Conservation (phyloP, 2,888 invertebrate species). For the Drosophila gaucha region DNA sequence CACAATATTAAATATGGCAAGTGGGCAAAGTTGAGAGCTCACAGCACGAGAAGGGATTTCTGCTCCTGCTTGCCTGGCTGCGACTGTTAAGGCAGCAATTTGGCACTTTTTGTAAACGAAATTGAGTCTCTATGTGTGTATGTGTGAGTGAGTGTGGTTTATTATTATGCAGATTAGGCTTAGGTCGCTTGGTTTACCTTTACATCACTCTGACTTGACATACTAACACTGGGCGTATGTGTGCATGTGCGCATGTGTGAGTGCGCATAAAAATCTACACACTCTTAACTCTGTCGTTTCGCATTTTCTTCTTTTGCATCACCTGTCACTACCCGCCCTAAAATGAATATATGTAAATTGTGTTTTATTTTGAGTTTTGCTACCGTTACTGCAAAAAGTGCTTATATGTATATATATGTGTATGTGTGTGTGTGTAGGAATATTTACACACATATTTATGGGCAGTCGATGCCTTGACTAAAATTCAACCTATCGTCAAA, state of each 20-base stretch:
- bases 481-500: conserved; percentile 61
- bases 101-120: conserved; percentile 49
- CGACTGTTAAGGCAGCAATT: conserved; percentile 44
- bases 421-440: not conserved
- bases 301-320: not conserved
- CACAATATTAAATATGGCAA: conserved; percentile 79
- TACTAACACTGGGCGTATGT: conserved; percentile 12
- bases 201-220: conserved; percentile 32
- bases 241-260: conserved; percentile 24
- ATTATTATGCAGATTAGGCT: conserved; percentile 79
- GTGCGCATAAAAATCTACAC: conserved; percentile 60
- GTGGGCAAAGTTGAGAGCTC: conserved; percentile 29
- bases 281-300: conserved; percentile 10
- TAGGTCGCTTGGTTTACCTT: conserved; percentile 64
- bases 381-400: conserved; percentile 46
- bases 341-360: conserved; percentile 59
- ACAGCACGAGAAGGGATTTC: conserved; percentile 8
- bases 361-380: conserved; percentile 64
- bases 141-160: conserved; percentile 52
- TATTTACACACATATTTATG: conserved; percentile 38
- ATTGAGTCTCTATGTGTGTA: conserved; percentile 21
- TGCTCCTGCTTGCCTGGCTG: conserved; percentile 6
- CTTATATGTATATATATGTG: not conserved
- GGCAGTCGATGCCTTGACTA: conserved; percentile 54
- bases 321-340: not conserved